Evolutionary conservation across 2,797 vertebrate genomes (phyloP).

Genomic region (Clarias laeviceps): DNA sequence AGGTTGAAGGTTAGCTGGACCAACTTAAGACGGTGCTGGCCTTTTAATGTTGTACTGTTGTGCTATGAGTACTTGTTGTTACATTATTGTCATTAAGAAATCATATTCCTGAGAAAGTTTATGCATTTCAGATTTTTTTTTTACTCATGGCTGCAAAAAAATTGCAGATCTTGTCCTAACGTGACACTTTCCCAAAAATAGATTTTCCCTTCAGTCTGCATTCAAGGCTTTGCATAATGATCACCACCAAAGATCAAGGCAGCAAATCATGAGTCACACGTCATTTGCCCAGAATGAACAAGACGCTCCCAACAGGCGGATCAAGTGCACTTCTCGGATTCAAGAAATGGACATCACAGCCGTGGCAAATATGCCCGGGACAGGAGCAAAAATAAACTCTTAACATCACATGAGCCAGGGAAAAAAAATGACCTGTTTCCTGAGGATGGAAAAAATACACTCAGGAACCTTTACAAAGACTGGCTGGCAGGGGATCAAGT

Average conservation of each 20-base stretch:
- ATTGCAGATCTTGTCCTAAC: constrained; percentile 36
- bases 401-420: constrained; percentile 43
- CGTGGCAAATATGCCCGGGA: constrained; percentile 47
- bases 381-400: constrained; percentile 61
- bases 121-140: constrained; percentile 1
- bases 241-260: constrained; percentile 29
- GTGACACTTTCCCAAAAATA: constrained; percentile 44
- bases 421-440: constrained; percentile 56
- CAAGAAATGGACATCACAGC: constrained; percentile 46
- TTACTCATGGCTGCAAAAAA: background rate
- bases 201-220: constrained; percentile 40
- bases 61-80: constrained; percentile 5
- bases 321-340: constrained; percentile 47
- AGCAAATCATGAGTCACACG: constrained; percentile 15
- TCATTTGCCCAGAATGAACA: constrained; percentile 49
- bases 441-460: constrained; percentile 52
- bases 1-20: constrained; percentile 47
- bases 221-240: constrained; percentile 45
- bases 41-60: constrained; percentile 31
- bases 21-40: constrained; percentile 29
- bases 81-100: constrained; percentile 19
- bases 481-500: constrained; percentile 45
- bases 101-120: constrained; percentile 10
- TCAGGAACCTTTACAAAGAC: constrained; percentile 59
- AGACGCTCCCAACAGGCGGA: constrained; percentile 37